These are phyloP conservation scores for Antechinus flavipes DNA, from an alignment of 2,113 vertebrate species.

Conservation along the genomic window DNA sequence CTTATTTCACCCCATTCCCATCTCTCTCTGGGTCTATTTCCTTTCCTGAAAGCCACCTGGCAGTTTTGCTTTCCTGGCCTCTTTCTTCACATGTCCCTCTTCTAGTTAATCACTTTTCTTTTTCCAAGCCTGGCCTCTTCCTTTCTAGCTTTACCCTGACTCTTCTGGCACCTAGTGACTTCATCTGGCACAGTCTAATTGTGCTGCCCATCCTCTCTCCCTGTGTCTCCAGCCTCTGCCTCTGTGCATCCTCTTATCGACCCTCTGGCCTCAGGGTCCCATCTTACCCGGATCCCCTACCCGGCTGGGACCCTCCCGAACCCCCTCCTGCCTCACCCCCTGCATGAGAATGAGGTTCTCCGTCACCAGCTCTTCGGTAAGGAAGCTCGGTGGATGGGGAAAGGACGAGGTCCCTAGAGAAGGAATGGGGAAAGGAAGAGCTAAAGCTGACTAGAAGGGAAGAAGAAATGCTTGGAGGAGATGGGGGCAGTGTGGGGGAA, in stretches of 20 bases:
- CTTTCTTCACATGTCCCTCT: neutral
- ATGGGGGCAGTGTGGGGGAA: fast-evolving
- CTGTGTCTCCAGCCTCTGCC: conserved; percentile 90
- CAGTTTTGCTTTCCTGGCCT: neutral
- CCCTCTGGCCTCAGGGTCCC: conserved; percentile 96
- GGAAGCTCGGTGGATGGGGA: conserved; percentile 42
- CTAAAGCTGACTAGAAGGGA: neutral
- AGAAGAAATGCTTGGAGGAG: fast-evolving
- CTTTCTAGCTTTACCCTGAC: fast-evolving
- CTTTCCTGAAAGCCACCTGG: neutral
- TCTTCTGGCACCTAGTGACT: neutral
- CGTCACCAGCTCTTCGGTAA: conserved; percentile 99
- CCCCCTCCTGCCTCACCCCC: conserved; percentile 97
- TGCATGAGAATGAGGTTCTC: conserved; percentile 99
- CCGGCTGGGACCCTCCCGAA: conserved; percentile 95
- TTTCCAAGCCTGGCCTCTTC: neutral
- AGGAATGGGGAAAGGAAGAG: fast-evolving
- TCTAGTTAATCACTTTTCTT: neutral
- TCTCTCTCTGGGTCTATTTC: neutral
- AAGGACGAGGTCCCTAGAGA: neutral
- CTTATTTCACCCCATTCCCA: neutral
- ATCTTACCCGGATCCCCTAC: conserved; percentile 97
- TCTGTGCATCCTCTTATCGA: conserved; percentile 99
- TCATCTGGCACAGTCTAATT: neutral
- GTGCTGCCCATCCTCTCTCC: conserved; percentile 33